Base-by-base conservation (phyloP, 1,140 invertebrate genomes). In the Bombus affinis region DNA sequence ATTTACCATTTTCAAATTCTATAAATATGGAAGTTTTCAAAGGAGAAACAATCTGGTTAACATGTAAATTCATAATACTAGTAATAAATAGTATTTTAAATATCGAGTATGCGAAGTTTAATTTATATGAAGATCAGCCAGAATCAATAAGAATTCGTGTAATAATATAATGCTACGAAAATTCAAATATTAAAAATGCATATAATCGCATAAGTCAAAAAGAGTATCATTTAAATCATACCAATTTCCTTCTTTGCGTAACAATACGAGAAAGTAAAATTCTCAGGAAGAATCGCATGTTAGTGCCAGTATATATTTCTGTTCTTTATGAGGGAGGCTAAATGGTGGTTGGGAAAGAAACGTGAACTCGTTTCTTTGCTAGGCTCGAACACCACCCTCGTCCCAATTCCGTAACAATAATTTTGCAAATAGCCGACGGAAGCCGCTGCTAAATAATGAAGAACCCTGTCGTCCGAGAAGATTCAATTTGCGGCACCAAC, bases 391-490 rank as follows among this genome's bases (percentile, higher is more conserved):
- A 66, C 81, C 82, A 84, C 81, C 65, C 85, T 88, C 91, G 87
- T 83, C 89, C 89, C 92, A 91, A 93, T 93, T 90, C 89, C 91
- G 86, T 91, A 92, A 93, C 90, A 91, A 93, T 93, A 94, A 94
- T 93, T 93, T 92, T 93, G 89, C 90, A 92, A 93, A 93, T 92
- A 91, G 92, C 90, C 90, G 84, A 86, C 87, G 90, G 87, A 92
- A 92, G 88, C 88, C 89, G 88, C 88, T 87, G 86, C 84, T 93
- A 92, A 94, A 93, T 93, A 94, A 94, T 93, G 90, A 93, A 94
- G 84, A 68, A 91, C 73, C 87, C 68, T 88, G 91, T 91, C 90
- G 92, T 91, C 85, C 85, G 86, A 86, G 91, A 90, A 92, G 91
- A 93, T 92, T 93, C 91, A 93, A 93, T 93, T 93, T 93, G 90